Conservation (phyloP, 2,888 invertebrate species). For the Ophraella communa region DNA sequence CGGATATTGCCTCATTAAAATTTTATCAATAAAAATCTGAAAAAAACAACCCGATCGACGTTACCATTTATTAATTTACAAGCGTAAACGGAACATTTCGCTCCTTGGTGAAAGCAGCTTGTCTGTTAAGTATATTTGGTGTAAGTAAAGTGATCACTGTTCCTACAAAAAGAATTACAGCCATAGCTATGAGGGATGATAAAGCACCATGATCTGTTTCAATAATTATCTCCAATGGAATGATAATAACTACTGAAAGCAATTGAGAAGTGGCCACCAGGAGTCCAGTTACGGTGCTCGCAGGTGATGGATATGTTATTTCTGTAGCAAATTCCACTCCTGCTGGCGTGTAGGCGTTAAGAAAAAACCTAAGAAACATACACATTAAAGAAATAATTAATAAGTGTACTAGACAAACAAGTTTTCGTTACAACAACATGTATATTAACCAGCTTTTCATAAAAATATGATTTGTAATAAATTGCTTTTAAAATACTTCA, state of each 20-base stretch:
- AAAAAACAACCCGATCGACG: too few relatives aligned
- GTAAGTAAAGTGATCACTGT: constrained; percentile 41
- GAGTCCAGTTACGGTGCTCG: constrained; percentile 48
- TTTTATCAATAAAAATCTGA: too few relatives aligned
- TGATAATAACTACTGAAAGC: constrained; percentile 41
- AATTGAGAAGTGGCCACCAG: constrained; percentile 45
- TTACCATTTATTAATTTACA: background rate
- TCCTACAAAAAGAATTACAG: constrained; percentile 39
- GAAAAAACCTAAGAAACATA: constrained; percentile 42
- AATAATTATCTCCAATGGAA: constrained; percentile 38
- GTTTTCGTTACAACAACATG: too few relatives aligned
- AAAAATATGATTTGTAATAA: too few relatives aligned
- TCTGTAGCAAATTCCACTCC: constrained; percentile 50
- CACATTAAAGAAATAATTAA: too few relatives aligned
- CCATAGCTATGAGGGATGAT: constrained; percentile 41
- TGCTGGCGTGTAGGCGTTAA: constrained; percentile 48
- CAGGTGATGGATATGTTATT: constrained; percentile 47
- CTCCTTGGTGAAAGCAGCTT: constrained; percentile 43
- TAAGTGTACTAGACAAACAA: too few relatives aligned
- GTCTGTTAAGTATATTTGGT: constrained; percentile 44
- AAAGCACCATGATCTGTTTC: constrained; percentile 42
- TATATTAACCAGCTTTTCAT: too few relatives aligned
- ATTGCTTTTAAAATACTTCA: too few relatives aligned
- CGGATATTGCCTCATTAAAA: too few relatives aligned
- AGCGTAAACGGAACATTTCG: constrained; percentile 30